phyloP scores from a whole-genome alignment of 2,113 vertebrate genomes.

The Ascaphus truei region DNA sequence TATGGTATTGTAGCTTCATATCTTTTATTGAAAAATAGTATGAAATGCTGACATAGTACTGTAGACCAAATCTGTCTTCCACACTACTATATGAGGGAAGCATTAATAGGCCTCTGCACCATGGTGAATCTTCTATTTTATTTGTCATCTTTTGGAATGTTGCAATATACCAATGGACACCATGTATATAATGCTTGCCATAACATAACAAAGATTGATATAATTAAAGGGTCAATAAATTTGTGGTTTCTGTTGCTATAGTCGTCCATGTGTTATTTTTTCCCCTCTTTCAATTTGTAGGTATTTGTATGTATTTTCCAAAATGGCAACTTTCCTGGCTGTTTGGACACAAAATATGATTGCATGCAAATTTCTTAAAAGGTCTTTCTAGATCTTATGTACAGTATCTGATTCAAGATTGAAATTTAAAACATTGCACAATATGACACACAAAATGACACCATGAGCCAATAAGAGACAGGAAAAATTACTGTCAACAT shows the following conservation, averaged over 20 bases:
- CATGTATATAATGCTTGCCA: slow-evolving; percentile 77
- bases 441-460: too few species aligned
- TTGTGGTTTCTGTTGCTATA: slow-evolving; percentile 81
- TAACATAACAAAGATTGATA: slow-evolving; percentile 74
- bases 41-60: slow-evolving; percentile 65
- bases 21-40: slow-evolving; percentile 61
- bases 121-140: slow-evolving; percentile 55
- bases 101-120: slow-evolving; percentile 61
- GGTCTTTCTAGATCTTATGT: too few species aligned
- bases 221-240: slow-evolving; percentile 85
- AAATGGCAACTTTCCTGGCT: too few species aligned
- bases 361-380: too few species aligned
- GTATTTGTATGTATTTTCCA: too few species aligned
- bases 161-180: slow-evolving; percentile 70
- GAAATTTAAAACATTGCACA: too few species aligned
- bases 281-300: too few species aligned
- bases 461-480: too few species aligned
- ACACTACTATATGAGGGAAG: slow-evolving; percentile 57
- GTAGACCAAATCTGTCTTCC: slow-evolving; percentile 70
- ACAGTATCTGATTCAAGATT: too few species aligned
- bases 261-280: slow-evolving; percentile 45
- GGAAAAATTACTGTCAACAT: too few species aligned
- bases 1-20: not conserved
- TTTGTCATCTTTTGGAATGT: slow-evolving; percentile 67
- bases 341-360: too few species aligned